Percentiles rank a stretch among this genome's conserved stretches.
Conservation (phyloP, 2,797 vertebrate genomes). For the Hippoglossus hippoglossus region DNA sequence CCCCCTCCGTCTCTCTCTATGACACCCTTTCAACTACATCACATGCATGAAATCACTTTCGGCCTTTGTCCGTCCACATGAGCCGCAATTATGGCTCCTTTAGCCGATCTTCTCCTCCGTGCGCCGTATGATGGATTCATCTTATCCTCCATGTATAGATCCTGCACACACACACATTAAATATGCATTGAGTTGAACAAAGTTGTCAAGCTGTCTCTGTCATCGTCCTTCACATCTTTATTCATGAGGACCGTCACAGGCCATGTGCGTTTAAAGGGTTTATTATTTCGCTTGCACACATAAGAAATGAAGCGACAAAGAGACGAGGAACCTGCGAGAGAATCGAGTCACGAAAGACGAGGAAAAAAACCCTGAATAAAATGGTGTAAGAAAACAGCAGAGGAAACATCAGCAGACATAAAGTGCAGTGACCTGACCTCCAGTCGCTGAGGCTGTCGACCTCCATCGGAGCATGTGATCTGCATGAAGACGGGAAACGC, state of each 20-base stretch:
- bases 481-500: conserved; percentile 1
- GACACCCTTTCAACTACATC: conserved; percentile 22
- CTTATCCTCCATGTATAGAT: conserved; percentile 19
- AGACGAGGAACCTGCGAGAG: no score
- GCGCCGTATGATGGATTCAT: conserved; percentile 10
- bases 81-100: conserved; percentile 21
- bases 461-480: conserved; percentile 22
- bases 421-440: background rate
- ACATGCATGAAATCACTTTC: conserved; percentile 18
- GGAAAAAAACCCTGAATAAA: background rate
- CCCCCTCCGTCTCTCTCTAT: no score
- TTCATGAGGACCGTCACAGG: background rate
- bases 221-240: conserved; percentile 16
- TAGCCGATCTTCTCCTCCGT: conserved; percentile 2
- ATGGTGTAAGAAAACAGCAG: background rate
- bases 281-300: background rate
- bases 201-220: conserved; percentile 29
- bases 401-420: background rate
- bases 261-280: background rate
- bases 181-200: conserved; percentile 52
- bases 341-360: no score
- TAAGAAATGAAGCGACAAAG: background rate
- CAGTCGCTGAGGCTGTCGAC: background rate
- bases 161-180: conserved; percentile 27
- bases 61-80: conserved; percentile 20